Conservation (phyloP, 1,140 invertebrate species). For the Wasmannia auropunctata region DNA sequence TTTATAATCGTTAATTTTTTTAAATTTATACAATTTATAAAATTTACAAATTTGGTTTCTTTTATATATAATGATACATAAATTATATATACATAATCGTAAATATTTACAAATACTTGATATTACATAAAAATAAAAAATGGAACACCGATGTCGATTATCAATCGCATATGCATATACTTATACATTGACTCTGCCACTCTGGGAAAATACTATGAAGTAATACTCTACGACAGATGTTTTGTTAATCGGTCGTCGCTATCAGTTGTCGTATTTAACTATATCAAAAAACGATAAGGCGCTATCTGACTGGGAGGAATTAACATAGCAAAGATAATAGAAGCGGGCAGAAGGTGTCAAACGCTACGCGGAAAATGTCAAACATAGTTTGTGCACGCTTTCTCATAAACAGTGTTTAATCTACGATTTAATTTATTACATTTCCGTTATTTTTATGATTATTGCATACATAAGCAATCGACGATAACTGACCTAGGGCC, state of each 20-base stretch:
- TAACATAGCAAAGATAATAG: slow-evolving; percentile 24
- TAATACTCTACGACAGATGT: not conserved
- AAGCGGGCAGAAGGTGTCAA: not conserved
- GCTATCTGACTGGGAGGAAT: not conserved
- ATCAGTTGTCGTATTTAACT: slow-evolving; percentile 7
- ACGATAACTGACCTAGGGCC: not conserved
- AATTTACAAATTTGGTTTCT: not conserved
- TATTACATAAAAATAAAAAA: not conserved
- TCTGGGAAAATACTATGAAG: not conserved
- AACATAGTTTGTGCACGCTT: not conserved
- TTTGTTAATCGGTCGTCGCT: not conserved
- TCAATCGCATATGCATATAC: not conserved
- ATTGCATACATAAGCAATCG: not conserved
- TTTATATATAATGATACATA: not conserved
- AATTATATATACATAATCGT: not conserved
- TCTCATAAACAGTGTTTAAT: slow-evolving; percentile 8
- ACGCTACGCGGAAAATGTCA: not conserved
- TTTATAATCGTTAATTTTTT: not conserved
- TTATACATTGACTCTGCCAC: no score
- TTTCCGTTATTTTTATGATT: not conserved
- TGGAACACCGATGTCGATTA: not conserved
- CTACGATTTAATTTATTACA: slow-evolving; percentile 1
- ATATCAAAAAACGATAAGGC: not conserved
- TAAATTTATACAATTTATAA: not conserved
- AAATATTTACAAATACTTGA: not conserved